Evolutionary conservation across 1,140 invertebrate species (phyloP).

Genomic region (Brachionus paranguensis): DNA sequence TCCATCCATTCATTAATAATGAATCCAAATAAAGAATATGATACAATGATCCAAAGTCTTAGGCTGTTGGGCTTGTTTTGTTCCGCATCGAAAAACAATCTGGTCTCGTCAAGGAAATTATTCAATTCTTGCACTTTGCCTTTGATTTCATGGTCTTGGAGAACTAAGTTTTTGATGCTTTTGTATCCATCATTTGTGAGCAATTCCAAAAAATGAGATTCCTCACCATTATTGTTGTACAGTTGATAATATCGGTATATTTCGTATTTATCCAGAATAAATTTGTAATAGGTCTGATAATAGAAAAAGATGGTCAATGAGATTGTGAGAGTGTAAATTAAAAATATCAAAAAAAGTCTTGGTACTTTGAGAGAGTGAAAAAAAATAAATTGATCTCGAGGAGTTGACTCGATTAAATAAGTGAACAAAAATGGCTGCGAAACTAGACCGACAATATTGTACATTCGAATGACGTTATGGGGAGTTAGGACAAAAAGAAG

Average conservation of each 20-base stretch:
- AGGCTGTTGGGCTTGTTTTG: not conserved
- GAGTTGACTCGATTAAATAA: not conserved
- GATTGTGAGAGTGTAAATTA: not conserved
- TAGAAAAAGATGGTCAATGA: not conserved
- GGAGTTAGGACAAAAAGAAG: not conserved
- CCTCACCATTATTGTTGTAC: not conserved
- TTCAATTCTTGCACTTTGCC: not conserved
- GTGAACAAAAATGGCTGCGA: slow-evolving; percentile 24
- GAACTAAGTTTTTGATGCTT: not conserved
- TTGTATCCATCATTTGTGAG: not conserved
- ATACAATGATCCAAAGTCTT: not conserved
- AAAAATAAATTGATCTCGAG: not conserved
- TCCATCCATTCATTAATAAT: not conserved
- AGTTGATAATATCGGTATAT: not conserved
- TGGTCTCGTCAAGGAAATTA: not conserved
- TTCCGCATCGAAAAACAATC: not conserved
- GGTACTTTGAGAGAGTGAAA: not conserved
- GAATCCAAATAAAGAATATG: not conserved
- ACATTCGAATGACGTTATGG: not conserved
- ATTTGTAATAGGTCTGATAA: not conserved
- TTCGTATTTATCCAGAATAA: slow-evolving; percentile 3
- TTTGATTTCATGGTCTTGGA: not conserved
- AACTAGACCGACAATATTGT: not conserved
- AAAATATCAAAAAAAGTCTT: not conserved
- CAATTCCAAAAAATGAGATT: slow-evolving; percentile 2